phyloP scores from a whole-genome alignment of 53 echinoderm and acorn worm species.

The Henricia sp. region DNA sequence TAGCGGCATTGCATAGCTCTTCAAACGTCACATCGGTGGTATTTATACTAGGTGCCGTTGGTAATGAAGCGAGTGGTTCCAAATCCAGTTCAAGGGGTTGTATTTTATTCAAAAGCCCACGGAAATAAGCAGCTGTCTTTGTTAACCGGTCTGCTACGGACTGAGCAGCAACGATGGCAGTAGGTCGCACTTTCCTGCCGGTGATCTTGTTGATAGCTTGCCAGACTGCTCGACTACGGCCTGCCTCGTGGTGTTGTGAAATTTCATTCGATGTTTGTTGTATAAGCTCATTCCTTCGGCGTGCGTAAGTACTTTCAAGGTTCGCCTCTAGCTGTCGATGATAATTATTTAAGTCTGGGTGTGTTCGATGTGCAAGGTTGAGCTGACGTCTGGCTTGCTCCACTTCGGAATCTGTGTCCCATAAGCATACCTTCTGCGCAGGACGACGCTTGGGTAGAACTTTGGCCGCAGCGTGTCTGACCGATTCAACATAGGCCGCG shows the following conservation, averaged over 20 bases:
- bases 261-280: conserved; percentile 29
- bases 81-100: no score
- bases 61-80: no score
- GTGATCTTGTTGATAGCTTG: conserved; percentile 45
- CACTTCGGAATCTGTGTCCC: conserved; percentile 48
- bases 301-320: conserved; percentile 20
- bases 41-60: no score
- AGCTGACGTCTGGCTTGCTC: conserved; percentile 44
- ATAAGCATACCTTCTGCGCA: conserved; percentile 7
- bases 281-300: conserved; percentile 30
- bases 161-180: conserved; percentile 31
- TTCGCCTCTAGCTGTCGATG: conserved; percentile 27
- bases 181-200: conserved; percentile 43
- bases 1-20: no score
- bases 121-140: no score
- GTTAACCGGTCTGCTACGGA: conserved; percentile 6
- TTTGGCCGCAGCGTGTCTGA: conserved; percentile 31
- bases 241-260: conserved; percentile 46
- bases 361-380: conserved; percentile 1
- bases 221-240: conserved; percentile 37
- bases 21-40: no score
- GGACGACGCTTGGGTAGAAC: conserved; percentile 37
- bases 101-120: no score
- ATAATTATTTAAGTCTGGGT: conserved; percentile 27
- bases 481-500: conserved; percentile 31